Evolutionary conservation across 2,888 invertebrate species (phyloP), one percentile per base, ranked within the genome.

Genomic region (Drosophila merina): DNA sequence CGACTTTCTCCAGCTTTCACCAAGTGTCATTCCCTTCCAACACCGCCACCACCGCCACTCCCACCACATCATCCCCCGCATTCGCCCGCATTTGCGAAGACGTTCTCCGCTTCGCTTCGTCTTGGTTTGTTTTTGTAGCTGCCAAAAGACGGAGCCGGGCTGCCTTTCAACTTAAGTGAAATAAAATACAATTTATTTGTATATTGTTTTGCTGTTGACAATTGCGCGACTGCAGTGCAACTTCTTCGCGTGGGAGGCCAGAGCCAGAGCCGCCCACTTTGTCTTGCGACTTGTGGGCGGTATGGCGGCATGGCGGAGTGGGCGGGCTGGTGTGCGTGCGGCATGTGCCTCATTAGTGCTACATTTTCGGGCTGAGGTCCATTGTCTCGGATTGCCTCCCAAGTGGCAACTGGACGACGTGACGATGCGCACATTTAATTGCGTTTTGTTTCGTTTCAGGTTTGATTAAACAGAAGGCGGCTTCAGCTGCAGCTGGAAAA

Each of bases 171-270:
- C 79, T 79, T 67, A 79, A 77, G 79, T 76, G 74, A 77, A 79
- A 77, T 74, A 79, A 77, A 77, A 79, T 76, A 79, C 76, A 77
- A 77, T 79, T 77, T 77, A 77, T 77, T 77, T 77, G 76, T 76
- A 70, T 76, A 77, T 77, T 79, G 76, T 77, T 77, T 77, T 79
- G 76, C 76, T 76, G 79, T 79, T 76, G 79, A 70, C 76, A 73
- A 76, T 79, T 67, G 47, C 55, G 60, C 64, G 57, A 70, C 63
- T 49, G 54, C 52, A 59, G 38, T 33, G 52, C 42, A 69, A 52
- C 66, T 54, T 40, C 47, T 63, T 63, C 12, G 28, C 5, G 28
- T 4, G 28, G 28, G 28, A 1, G 28, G 28, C 6, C 20, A 20
- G 20, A 20, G 20, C 20, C 20, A 28, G 28, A 20, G 20, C 20